phyloP scores from a whole-genome alignment of 2,797 vertebrate genomes.

The Ispidina lecontei region DNA sequence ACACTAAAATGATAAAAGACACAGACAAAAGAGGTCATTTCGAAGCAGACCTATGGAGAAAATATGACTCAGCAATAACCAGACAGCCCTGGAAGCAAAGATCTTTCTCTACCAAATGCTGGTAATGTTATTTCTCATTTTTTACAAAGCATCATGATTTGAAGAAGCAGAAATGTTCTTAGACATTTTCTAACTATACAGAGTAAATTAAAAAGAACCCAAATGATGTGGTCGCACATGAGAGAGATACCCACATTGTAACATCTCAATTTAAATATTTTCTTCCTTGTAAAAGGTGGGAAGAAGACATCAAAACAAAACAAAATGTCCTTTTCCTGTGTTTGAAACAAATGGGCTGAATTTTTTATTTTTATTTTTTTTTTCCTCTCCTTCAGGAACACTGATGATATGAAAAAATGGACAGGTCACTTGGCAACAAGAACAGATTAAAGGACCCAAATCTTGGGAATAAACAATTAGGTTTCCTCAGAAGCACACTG shows the following conservation, averaged over 20 bases:
- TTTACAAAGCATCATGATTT: background rate
- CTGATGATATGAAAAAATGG: background rate
- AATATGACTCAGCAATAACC: background rate
- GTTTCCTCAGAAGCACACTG: background rate
- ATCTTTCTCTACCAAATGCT: background rate
- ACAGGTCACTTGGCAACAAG: background rate
- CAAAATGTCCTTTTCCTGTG: background rate
- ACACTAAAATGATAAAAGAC: background rate
- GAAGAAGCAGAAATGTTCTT: background rate
- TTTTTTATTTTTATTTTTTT: background rate
- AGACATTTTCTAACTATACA: background rate
- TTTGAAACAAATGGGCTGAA: background rate
- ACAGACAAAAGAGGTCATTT: fast-evolving
- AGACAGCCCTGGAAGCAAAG: background rate
- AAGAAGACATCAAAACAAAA: background rate
- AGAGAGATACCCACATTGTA: background rate
- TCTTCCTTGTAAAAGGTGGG: background rate
- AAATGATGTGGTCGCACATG: background rate
- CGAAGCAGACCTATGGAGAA: background rate
- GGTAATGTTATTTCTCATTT: background rate
- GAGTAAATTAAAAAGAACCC: background rate
- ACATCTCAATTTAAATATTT: background rate
- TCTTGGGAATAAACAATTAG: background rate
- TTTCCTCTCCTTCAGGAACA: background rate
- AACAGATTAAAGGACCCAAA: background rate